These are phyloP conservation scores for Diarsia brunnea DNA, from an alignment of 2,888 invertebrate species.

Conservation along the genomic window DNA sequence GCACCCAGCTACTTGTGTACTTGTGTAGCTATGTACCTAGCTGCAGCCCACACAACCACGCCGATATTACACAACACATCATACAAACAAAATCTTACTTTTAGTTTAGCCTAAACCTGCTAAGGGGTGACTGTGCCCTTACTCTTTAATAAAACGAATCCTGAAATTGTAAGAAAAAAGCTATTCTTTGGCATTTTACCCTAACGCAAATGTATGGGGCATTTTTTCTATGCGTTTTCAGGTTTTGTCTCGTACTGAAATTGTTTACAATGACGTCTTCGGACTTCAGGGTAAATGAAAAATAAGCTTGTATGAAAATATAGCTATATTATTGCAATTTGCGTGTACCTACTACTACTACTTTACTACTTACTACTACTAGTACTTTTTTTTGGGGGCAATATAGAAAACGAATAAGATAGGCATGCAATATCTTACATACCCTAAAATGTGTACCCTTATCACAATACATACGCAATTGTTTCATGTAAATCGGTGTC, in stretches of 20 bases:
- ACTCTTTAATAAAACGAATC: neutral
- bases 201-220: neutral
- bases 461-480: neutral
- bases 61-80: slow-evolving; percentile 19
- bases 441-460: neutral
- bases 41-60: slow-evolving; percentile 15
- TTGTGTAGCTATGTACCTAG: slow-evolving; percentile 18
- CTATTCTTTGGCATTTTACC: neutral
- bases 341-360: no score
- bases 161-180: neutral
- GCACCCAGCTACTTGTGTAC: slow-evolving; percentile 68
- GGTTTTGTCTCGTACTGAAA: neutral
- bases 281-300: neutral
- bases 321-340: no score
- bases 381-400: no score
- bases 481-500: neutral
- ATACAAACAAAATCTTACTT: neutral
- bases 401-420: no score
- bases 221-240: neutral
- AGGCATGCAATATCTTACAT: neutral
- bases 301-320: neutral
- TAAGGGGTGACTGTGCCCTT: neutral
- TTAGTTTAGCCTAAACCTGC: neutral
- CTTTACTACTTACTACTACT: no score
- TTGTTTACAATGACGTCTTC: neutral